Conservation (phyloP, 2,113 vertebrate species). For the Rhegmatorhina hoffmannsi region DNA sequence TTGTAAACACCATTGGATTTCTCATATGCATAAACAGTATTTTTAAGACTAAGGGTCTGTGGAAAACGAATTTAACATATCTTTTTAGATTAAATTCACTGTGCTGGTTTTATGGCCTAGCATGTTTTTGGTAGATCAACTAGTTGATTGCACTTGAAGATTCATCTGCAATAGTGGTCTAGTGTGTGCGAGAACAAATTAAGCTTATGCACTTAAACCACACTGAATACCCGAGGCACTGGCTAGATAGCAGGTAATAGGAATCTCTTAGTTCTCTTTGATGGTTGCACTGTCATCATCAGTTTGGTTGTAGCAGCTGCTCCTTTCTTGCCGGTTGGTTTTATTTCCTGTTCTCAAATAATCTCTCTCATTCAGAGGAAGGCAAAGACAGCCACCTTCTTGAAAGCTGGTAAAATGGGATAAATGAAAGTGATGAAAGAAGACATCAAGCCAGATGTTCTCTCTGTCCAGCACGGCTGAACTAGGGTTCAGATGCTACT, state of each 20-base stretch:
- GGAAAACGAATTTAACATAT: not conserved
- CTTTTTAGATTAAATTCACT: conserved; percentile 27
- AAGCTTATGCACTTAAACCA: conserved; percentile 9
- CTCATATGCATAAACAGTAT: conserved; percentile 6
- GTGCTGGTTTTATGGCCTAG: not conserved
- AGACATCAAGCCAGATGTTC: not conserved
- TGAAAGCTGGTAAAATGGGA: conserved; percentile 6
- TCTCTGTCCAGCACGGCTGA: not conserved
- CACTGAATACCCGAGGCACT: not conserved
- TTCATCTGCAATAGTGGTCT: not conserved
- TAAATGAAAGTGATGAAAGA: conserved; percentile 9
- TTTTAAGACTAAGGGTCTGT: not conserved
- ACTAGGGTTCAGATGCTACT: not conserved
- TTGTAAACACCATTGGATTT: conserved; percentile 42
- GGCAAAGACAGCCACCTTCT: not conserved
- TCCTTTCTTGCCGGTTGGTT: not conserved
- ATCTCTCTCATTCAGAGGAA: not conserved
- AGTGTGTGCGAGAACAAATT: not conserved
- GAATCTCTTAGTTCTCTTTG: conserved; percentile 1
- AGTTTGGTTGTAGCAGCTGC: conserved; percentile 30
- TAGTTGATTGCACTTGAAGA: not conserved
- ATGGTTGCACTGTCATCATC: conserved; percentile 31
- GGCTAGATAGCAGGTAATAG: not conserved
- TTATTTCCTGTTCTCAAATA: conserved; percentile 2
- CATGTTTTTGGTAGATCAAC: not conserved